Base-by-base conservation (phyloP, 2,797 vertebrate genomes). In the Gobionotothen gibberifrons region DNA sequence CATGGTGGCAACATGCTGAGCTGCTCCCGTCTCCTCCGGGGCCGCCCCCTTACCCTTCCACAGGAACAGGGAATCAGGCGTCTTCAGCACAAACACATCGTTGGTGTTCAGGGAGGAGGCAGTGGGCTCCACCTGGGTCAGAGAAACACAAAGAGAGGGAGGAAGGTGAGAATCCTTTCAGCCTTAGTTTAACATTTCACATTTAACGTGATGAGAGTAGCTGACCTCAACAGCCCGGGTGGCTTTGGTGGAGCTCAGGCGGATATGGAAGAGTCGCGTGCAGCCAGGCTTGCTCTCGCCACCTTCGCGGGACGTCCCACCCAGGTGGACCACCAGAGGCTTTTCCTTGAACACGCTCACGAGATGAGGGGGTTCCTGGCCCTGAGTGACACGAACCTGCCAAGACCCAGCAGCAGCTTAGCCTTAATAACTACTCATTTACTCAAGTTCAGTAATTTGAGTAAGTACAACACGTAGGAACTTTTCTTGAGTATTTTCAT, bases 331-430 rank as follows among this genome's bases (percentile, higher is more conserved):
- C 54, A 95, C 69, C 88, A 96, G 66, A 21, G 91, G 91, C 29
- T 94, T 94, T 39, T 74, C 72, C 72, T 93, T 94, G 65, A 95
- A 96, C 52, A 95, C 1, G 69, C 93, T 94, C 85, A 94, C 88
- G 49, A 96, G 84, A 76, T 96, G 95, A 48, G 93, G 9, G 0
- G 95, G 95, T 78, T 96, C 95, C 72, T 93, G 81, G 59, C 94
- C 93, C 81, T 95, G 95, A 78, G 90, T 92, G 62, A 96, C 95
- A 42, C 94, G 93, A n/a, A 95, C 93, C 95, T 96, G 81, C 3
- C 16, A 46, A 72, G 16, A 73, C 46, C 81, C 13, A 64, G 29
- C 7, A 51, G 46, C 3, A 51, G 42, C 4, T 76, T 17, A 76
- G 53, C 10, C 4, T n/a, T 40, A 15, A 15, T 32, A 32, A 32